Percentiles rank a stretch among this genome's conserved stretches.
Conservation (phyloP, 2,113 vertebrate species). For the Zosterops pallidus region DNA sequence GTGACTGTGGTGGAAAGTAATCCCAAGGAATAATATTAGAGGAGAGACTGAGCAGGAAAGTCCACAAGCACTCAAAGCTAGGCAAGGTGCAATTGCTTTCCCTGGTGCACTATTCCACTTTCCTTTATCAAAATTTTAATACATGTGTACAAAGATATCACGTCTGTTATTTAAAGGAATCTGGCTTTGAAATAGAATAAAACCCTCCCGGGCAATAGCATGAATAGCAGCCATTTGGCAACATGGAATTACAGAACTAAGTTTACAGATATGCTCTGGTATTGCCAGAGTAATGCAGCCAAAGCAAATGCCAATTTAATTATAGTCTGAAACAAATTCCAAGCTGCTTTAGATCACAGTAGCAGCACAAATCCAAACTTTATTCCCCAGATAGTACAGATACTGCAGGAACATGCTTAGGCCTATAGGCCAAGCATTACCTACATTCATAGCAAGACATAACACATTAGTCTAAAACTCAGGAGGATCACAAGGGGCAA, state of each 20-base stretch:
- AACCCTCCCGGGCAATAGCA: neutral
- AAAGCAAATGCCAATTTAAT: neutral
- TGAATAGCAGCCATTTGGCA: neutral
- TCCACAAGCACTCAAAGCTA: neutral
- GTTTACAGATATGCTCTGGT: neutral
- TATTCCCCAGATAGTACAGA: neutral
- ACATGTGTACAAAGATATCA: neutral
- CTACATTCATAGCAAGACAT: neutral
- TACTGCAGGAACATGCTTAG: neutral
- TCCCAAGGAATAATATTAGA: neutral
- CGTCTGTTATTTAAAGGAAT: neutral
- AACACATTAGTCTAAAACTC: neutral
- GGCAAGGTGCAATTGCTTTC: neutral
- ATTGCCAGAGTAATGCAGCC: neutral
- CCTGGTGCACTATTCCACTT: neutral
- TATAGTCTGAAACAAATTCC: neutral
- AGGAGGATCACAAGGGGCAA: neutral
- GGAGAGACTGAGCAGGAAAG: neutral
- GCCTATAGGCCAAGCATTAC: neutral
- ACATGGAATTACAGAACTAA: neutral
- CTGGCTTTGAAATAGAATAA: neutral
- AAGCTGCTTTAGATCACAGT: neutral
- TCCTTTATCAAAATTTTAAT: neutral
- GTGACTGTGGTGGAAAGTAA: neutral
- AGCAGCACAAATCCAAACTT: neutral